Percentiles rank a stretch among this genome's conserved stretches.
Conservation (phyloP, 2,113 vertebrate species). For the Sinocyclocheilus anshuiensis region DNA sequence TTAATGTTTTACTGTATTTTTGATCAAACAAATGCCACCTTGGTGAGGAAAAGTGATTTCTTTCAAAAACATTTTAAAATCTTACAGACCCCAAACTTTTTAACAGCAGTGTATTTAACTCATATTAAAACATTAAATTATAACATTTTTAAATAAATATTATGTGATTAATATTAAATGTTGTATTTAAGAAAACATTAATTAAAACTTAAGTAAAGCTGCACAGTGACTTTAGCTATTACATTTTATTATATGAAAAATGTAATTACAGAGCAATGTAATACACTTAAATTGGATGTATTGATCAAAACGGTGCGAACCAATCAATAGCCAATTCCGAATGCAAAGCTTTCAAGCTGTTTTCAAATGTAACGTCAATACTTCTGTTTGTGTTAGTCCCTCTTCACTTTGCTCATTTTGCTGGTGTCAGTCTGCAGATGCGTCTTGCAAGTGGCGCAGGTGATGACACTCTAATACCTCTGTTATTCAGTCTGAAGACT, state of each 20-base stretch:
- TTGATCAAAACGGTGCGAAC: background rate
- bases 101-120: background rate
- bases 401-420: slow-evolving; percentile 6
- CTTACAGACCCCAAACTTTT: background rate
- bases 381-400: background rate
- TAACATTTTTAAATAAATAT: background rate
- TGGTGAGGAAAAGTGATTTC: background rate
- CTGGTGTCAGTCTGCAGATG: slow-evolving; percentile 16
- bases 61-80: too few species aligned
- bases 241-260: background rate
- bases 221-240: background rate
- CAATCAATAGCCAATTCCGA: slow-evolving; percentile 32
- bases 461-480: slow-evolving; percentile 13
- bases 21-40: background rate
- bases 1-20: background rate
- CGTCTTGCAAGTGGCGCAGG: background rate
- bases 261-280: background rate
- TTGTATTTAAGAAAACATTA: background rate
- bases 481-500: background rate
- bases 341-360: background rate
- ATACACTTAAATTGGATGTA: background rate
- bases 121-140: background rate
- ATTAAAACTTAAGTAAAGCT: background rate
- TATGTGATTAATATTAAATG: background rate
- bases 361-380: background rate